A percentile compares a stretch with the other conserved stretches of the same genome.
Evolutionary conservation across 2,797 vertebrate species (phyloP).

Genomic region (Xenops minutus): DNA sequence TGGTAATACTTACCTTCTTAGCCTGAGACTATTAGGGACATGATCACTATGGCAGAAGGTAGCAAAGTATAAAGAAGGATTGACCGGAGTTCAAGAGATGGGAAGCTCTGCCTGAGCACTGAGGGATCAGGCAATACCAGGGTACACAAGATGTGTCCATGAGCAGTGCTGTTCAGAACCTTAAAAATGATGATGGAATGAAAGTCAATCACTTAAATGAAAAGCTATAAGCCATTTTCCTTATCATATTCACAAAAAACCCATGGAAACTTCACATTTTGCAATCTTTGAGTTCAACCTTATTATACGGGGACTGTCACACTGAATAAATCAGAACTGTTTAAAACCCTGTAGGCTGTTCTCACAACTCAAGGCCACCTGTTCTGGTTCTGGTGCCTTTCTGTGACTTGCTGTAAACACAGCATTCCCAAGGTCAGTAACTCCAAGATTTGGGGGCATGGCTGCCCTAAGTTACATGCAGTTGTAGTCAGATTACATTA

Average conservation of each 20-base stretch:
- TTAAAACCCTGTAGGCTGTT: constrained; percentile 52
- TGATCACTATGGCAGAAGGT: neutral
- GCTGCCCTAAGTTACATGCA: neutral
- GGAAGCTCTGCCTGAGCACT: neutral
- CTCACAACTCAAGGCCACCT: constrained; percentile 30
- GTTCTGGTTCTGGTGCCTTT: constrained; percentile 27
- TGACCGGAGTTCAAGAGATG: neutral
- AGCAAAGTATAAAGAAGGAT: neutral
- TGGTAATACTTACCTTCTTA: neutral
- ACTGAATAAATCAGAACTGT: constrained; percentile 35
- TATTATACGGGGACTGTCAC: constrained; percentile 43
- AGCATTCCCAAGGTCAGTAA: neutral
- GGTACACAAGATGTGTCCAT: neutral
- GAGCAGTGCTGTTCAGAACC: neutral
- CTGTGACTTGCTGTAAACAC: constrained; percentile 31
- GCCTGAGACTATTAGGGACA: neutral
- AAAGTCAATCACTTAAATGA: neutral
- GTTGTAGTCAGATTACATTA: neutral
- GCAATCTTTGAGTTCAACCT: constrained; percentile 5
- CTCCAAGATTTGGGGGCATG: neutral
- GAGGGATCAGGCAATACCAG: neutral
- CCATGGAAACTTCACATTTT: neutral
- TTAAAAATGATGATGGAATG: neutral
- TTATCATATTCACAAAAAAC: neutral
- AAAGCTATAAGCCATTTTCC: constrained; percentile 4